These are phyloP conservation scores for Ecdyonurus torrentis DNA, from an alignment of 2,888 invertebrate genomes.

Conservation along the genomic window DNA sequence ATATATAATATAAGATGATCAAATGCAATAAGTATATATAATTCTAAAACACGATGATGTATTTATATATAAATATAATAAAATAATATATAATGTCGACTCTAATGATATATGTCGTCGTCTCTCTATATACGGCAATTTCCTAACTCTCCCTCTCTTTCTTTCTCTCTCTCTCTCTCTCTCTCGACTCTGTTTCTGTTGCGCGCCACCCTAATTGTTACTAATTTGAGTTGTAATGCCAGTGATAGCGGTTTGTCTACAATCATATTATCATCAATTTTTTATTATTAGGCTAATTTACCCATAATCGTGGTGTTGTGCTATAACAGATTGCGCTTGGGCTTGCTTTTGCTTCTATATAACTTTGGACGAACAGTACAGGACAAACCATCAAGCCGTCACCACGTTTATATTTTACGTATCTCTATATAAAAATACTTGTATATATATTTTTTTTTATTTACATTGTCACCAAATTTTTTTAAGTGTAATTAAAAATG, in stretches of 20 bases:
- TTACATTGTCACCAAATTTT: no score
- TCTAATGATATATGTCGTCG: no score
- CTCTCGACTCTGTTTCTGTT: not conserved
- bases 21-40: no score
- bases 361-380: not conserved
- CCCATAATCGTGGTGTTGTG: not conserved
- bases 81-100: no score
- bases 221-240: not conserved
- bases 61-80: no score
- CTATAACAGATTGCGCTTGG: not conserved
- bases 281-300: slow-evolving; percentile 3
- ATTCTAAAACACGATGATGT: no score
- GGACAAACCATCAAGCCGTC: not conserved
- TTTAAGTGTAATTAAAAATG: no score
- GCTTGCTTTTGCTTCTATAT: not conserved
- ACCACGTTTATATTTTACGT: no score
- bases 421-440: no score
- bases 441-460: no score
- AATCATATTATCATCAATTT: slow-evolving; percentile 1
- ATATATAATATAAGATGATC: no score
- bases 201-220: not conserved
- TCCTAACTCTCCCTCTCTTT: not conserved
- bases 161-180: not conserved
- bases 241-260: not conserved
- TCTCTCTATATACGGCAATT: not conserved